A percentile compares a stretch with the other conserved stretches of the same genome.
phyloP scores from a whole-genome alignment of 1,140 invertebrate genomes.

The Bombus balteatus region DNA sequence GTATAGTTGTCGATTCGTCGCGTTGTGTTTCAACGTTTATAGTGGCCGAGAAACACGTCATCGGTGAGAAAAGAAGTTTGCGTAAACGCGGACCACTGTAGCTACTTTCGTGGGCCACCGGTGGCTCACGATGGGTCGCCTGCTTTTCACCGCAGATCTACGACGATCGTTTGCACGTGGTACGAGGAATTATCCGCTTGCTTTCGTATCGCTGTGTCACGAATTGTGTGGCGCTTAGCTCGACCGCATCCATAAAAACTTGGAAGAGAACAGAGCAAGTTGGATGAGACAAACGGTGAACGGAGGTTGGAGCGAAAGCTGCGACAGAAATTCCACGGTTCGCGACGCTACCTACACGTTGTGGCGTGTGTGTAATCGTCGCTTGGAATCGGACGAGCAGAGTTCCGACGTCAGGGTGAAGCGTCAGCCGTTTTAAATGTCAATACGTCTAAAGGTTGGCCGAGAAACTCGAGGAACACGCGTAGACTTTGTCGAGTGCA shows the following conservation, averaged over 20 bases:
- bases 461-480: neutral
- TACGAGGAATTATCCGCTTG: neutral
- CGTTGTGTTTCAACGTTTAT: neutral
- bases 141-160: neutral
- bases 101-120: too few species aligned
- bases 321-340: neutral
- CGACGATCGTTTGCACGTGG: too few species aligned
- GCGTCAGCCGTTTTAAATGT: neutral
- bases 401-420: neutral
- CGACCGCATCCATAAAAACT: neutral
- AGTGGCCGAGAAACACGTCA: too few species aligned
- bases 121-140: neutral
- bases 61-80: too few species aligned
- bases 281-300: neutral
- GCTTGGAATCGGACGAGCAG: neutral
- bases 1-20: too few species aligned
- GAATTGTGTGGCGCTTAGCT: neutral
- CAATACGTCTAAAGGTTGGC: neutral
- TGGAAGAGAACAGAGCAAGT: neutral
- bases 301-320: neutral
- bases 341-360: neutral
- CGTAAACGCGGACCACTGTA: too few species aligned
- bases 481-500: neutral
- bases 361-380: neutral
- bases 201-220: neutral